A percentile compares a stretch with the other conserved stretches of the same genome.
Evolutionary conservation across 2,888 invertebrate genomes (phyloP).

Genomic region (Coelinius sp.): DNA sequence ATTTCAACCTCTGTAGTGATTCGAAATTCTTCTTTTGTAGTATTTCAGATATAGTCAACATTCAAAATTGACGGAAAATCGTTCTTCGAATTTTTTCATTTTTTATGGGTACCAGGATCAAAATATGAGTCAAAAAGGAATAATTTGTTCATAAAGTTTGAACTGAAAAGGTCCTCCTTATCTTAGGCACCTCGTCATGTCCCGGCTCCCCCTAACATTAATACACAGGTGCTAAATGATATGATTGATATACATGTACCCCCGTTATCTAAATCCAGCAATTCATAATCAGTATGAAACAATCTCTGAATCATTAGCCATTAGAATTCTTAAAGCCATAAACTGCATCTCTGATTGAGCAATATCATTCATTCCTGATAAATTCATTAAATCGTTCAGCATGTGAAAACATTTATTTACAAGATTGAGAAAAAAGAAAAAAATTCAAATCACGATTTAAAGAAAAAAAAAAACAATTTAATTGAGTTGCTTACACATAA

Average conservation of each 20-base stretch:
- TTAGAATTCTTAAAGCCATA: not conserved
- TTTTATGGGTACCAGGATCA: too few relatives aligned
- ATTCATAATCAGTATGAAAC: not conserved
- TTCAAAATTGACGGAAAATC: too few relatives aligned
- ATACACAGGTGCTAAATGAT: not conserved
- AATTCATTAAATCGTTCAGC: conserved; percentile 1
- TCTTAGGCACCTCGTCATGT: too few relatives aligned
- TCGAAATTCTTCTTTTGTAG: too few relatives aligned
- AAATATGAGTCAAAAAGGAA: too few relatives aligned
- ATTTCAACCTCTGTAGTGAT: too few relatives aligned
- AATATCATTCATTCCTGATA: not conserved
- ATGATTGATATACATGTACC: not conserved
- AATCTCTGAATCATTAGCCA: conserved; percentile 5
- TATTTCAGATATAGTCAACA: too few relatives aligned
- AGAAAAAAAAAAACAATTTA: conserved; percentile 10
- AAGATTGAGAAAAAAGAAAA: not conserved
- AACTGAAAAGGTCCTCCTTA: too few relatives aligned
- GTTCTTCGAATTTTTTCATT: too few relatives aligned
- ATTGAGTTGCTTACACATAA: conserved; percentile 12
- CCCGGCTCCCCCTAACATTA: too few relatives aligned
- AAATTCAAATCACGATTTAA: not conserved
- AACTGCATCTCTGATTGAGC: conserved; percentile 3
- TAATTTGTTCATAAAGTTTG: too few relatives aligned
- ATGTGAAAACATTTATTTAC: not conserved
- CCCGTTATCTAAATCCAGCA: not conserved